Conservation (phyloP, 1,140 invertebrate genomes). For the Orius insidiosus region DNA sequence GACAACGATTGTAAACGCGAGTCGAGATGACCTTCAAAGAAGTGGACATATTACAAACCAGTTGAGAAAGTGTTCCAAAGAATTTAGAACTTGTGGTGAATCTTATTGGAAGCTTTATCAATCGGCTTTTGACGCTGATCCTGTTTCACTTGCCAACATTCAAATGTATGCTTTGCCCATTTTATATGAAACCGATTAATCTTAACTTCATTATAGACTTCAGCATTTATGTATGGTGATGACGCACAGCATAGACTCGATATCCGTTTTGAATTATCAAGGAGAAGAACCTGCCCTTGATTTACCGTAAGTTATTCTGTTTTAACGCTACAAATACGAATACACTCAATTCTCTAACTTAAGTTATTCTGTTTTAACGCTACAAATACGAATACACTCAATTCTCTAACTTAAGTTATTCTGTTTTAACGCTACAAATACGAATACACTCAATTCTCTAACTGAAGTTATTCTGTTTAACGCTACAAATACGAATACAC, state of each 20-base stretch:
- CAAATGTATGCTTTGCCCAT: slow-evolving; percentile 40
- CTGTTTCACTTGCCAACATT: slow-evolving; percentile 63
- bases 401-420: too few species aligned
- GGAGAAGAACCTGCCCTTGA: slow-evolving; percentile 31
- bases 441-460: too few species aligned
- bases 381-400: too few species aligned
- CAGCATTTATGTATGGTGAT: slow-evolving; percentile 61
- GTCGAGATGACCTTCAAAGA: slow-evolving; percentile 62
- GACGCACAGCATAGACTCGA: slow-evolving; percentile 54
- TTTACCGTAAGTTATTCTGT: slow-evolving; percentile 23
- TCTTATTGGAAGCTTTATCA: slow-evolving; percentile 71
- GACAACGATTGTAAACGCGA: slow-evolving; percentile 53
- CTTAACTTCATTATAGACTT: slow-evolving; percentile 30
- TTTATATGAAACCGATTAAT: not conserved
- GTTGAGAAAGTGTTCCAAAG: slow-evolving; percentile 56
- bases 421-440: too few species aligned
- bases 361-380: too few species aligned
- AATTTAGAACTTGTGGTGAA: slow-evolving; percentile 55
- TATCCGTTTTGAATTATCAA: slow-evolving; percentile 31
- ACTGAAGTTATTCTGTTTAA: too few species aligned
- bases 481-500: too few species aligned
- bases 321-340: too few species aligned
- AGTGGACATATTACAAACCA: slow-evolving; percentile 69
- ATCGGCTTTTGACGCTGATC: slow-evolving; percentile 85
- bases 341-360: too few species aligned